Conservation (phyloP, 2,113 vertebrate species). For the Burhinus bistriatus region DNA sequence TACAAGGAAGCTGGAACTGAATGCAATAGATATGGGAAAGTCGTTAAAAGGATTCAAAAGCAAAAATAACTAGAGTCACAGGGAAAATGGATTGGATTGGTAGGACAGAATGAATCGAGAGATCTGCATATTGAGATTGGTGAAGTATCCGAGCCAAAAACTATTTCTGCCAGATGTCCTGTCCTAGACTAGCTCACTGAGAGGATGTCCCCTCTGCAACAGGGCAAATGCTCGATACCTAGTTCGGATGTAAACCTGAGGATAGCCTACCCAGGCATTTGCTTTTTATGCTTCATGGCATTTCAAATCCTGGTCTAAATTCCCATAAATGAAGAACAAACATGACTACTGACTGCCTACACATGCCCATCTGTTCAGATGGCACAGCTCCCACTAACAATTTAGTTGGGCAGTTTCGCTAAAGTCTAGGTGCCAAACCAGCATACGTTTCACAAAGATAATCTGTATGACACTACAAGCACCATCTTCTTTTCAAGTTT, state of each 20-base stretch:
- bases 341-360: slow-evolving; percentile 59
- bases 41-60: not conserved
- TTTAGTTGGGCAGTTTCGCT: slow-evolving; percentile 56
- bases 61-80: not conserved
- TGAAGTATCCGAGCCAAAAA: not conserved
- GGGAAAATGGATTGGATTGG: not conserved
- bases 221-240: not conserved
- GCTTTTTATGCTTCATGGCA: slow-evolving; percentile 24
- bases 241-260: not conserved
- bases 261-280: not conserved
- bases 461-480: slow-evolving; percentile 11
- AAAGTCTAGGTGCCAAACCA: slow-evolving; percentile 57
- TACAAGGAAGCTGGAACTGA: slow-evolving; percentile 9
- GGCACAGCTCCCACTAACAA: slow-evolving; percentile 61
- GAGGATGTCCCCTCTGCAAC: not conserved
- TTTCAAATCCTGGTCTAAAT: slow-evolving; percentile 56
- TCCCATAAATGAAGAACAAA: slow-evolving; percentile 63
- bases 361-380: slow-evolving; percentile 68
- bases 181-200: not conserved
- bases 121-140: not conserved
- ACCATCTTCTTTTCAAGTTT: not conserved
- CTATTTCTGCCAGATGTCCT: not conserved
- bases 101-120: not conserved
- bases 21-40: not conserved
- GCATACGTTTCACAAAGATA: slow-evolving; percentile 57